Conservation (phyloP, 2,113 vertebrate genomes). For the Ceyx cyanopectus region DNA sequence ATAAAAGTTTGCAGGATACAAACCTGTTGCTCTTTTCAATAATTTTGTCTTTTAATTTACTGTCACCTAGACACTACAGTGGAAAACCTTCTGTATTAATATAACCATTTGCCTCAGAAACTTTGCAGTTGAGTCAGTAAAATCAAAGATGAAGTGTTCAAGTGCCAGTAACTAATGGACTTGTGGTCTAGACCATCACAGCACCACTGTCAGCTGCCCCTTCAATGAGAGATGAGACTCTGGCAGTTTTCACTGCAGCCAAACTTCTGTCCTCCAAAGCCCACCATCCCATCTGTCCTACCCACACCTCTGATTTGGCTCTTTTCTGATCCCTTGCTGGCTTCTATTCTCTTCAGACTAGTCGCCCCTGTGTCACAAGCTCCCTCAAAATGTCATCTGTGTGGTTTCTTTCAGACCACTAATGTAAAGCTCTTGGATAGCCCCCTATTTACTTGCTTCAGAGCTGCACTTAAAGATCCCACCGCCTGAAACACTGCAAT, state of each 20-base stretch:
- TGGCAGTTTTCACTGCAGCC: neutral
- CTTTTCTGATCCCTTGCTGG: neutral
- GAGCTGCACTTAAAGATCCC: slow-evolving; percentile 61
- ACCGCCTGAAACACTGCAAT: slow-evolving; percentile 71
- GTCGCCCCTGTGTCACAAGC: neutral
- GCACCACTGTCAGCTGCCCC: neutral
- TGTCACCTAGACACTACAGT: neutral
- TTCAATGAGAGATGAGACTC: fast-evolving
- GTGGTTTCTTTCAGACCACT: slow-evolving; percentile 60
- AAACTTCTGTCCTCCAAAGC: neutral
- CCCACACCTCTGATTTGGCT: neutral
- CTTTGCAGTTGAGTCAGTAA: neutral
- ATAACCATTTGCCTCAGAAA: fast-evolving
- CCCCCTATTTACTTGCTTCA: slow-evolving; percentile 45
- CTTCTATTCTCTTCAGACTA: neutral
- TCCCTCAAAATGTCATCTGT: slow-evolving; percentile 43
- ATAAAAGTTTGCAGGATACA: neutral
- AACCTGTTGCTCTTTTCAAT: neutral
- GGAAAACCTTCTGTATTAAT: neutral
- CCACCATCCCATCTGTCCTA: neutral
- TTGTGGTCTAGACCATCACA: neutral
- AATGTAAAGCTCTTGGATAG: slow-evolving; percentile 57
- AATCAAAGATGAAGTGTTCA: neutral
- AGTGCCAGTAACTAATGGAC: neutral
- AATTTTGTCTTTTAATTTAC: neutral